Evolutionary conservation across 30 jellyfish, hydroid and myxozoan genomes (phyloP), one percentile per base, ranked within the genome.

Genomic region (Turritopsis rubra): DNA sequence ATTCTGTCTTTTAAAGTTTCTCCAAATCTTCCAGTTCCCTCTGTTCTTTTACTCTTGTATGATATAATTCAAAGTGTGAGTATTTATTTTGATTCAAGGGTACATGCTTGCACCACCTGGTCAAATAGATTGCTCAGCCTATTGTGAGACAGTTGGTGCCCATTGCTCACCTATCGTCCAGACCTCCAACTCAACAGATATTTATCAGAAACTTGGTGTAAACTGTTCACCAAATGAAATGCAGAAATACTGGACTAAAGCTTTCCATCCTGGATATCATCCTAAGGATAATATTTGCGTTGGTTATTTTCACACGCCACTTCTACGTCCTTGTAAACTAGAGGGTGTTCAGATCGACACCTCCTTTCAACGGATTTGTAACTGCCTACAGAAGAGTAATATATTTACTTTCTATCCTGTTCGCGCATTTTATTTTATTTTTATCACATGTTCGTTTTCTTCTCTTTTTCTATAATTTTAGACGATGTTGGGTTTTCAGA

Each of bases 401-500:
- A 0, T 68, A 16, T 4, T 8, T 52, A 18, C 71, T 24, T 66
- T 20, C 70, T 24, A 0, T 13, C 1, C 13, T 41, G 60, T 41
- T 41, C 5, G 5, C 5, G 60, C 13, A 41, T 41, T 13, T 3
- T 13, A 13, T 41, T 5, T 41, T 41, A 70, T 22, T 26, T 22
- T 72, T 18, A 68, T 21, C 30, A 26, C 28, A 16, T 23, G 77
- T 1, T 21, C 77, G n/a, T n/a, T n/a, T n/a, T 68, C 77, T 5
- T 68, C 30, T 16, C 13, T 5, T 68, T 68, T 68, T 68, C 9
- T 21, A 3, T 41, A 41, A 16, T 72, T 72, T 19, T 72, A 82
- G 95, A 65, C 18, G 95, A 87, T 72, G 71, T 72, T 29, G 95
- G 90, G 16, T 87, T 20, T 81, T 79, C 89, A 5, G 81, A 78